Conservation (phyloP, 2,113 vertebrate species). For the Xiphias gladius region DNA sequence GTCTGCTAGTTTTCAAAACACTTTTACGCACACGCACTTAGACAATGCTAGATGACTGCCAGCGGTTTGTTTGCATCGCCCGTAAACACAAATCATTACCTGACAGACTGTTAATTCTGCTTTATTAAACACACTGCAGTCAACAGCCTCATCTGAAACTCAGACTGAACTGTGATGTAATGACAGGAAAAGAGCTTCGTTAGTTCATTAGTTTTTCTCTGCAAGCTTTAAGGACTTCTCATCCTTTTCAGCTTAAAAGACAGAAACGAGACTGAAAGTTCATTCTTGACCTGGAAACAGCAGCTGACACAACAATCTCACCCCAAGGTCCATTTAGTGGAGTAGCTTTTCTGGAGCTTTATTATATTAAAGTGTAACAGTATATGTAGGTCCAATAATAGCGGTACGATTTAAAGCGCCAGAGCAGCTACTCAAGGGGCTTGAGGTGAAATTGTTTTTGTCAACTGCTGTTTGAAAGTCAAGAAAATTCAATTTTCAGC, state of each 20-base stretch:
- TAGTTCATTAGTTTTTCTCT: background rate
- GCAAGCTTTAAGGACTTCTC: background rate
- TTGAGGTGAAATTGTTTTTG: too few relatives aligned
- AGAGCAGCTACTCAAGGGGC: too few relatives aligned
- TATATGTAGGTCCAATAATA: background rate
- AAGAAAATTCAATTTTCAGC: too few relatives aligned
- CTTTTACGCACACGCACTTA: background rate
- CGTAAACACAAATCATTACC: background rate
- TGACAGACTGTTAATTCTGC: background rate
- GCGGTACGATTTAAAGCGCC: background rate
- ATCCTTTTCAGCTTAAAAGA: background rate
- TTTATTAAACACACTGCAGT: background rate
- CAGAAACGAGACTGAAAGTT: background rate
- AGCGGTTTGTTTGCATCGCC: background rate
- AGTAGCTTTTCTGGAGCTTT: too few relatives aligned
- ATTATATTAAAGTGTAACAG: too few relatives aligned
- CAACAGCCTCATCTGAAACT: slow-evolving; percentile 5
- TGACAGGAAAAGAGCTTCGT: background rate
- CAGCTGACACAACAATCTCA: background rate
- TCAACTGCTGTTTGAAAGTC: too few relatives aligned
- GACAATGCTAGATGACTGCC: background rate
- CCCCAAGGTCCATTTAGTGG: background rate
- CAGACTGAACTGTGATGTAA: background rate
- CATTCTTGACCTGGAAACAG: background rate
- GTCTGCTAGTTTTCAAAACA: slow-evolving; percentile 37